Conservation (phyloP, 2,113 vertebrate genomes). For the Lonchura striata region DNA sequence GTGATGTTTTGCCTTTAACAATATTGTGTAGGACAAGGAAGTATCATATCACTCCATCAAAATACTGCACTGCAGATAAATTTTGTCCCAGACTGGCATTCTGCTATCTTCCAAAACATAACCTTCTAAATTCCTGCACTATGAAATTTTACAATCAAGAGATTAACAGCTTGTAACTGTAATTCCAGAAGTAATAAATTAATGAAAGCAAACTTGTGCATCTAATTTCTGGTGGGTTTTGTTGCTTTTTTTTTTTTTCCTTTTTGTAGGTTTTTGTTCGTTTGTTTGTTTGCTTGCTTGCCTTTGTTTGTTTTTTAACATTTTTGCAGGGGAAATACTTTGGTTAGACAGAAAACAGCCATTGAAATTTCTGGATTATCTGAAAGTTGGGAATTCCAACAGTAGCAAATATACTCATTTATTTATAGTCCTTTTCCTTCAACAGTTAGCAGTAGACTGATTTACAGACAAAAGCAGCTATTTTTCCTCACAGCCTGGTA, state of each 20-base stretch:
- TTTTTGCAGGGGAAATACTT: neutral
- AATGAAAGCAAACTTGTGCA: neutral
- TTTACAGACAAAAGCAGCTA: neutral
- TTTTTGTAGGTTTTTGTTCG: neutral
- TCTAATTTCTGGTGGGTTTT: accelerated
- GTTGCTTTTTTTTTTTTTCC: neutral
- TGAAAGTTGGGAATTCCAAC: neutral
- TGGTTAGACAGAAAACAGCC: neutral
- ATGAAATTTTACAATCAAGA: neutral
- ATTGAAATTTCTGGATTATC: neutral
- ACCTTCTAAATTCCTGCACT: neutral
- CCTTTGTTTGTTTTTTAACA: neutral
- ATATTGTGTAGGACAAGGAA: neutral
- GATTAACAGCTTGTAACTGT: neutral
- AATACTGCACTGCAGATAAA: neutral
- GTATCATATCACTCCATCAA: neutral
- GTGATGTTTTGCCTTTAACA: neutral
- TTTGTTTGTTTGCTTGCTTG: neutral
- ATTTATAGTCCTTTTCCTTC: neutral
- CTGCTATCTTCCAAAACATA: neutral
- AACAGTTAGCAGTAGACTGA: neutral
- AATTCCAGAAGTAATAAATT: neutral
- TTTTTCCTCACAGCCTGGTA: neutral
- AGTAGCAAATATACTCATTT: neutral
- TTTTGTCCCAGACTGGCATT: neutral